phyloP scores from a whole-genome alignment of 2,888 invertebrate species.

The Ochropacha duplaris region DNA sequence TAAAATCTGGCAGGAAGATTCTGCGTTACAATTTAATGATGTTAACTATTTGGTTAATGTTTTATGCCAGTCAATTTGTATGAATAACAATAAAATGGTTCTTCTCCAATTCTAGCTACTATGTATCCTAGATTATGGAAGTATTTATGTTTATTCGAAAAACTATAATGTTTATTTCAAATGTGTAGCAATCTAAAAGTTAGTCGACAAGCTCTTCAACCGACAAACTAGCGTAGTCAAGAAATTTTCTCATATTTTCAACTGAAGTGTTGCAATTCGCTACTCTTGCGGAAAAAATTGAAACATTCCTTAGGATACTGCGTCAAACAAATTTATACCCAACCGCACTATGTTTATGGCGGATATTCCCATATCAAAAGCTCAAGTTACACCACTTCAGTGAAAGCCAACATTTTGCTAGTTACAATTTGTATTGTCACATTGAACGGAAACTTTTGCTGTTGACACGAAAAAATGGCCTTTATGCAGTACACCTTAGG shows the following conservation, averaged over 20 bases:
- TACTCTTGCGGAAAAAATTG: slow-evolving; percentile 12
- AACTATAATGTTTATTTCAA: slow-evolving; percentile 11
- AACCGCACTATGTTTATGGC: slow-evolving; percentile 8
- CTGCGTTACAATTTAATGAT: background rate
- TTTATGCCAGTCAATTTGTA: no score
- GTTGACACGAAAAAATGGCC: slow-evolving; percentile 19
- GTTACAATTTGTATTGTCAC: slow-evolving; percentile 57
- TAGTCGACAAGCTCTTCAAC: slow-evolving; percentile 12
- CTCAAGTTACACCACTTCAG: slow-evolving; percentile 21
- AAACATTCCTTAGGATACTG: background rate
- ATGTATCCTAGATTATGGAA: no score
- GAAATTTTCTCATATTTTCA: slow-evolving; percentile 40
- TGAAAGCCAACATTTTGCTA: slow-evolving; percentile 33
- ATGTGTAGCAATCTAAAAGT: slow-evolving; percentile 11
- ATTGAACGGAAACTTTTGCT: slow-evolving; percentile 30
- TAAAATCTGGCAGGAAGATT: slow-evolving; percentile 8
- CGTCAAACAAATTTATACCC: background rate
- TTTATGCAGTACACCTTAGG: slow-evolving; percentile 11
- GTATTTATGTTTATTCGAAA: background rate
- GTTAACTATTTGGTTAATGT: background rate
- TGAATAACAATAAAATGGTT: no score
- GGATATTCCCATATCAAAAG: slow-evolving; percentile 5
- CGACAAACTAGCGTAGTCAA: slow-evolving; percentile 24
- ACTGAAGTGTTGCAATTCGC: slow-evolving; percentile 21
- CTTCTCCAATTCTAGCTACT: no score